Evolutionary conservation across 2,888 invertebrate genomes (phyloP), one percentile per base, ranked within the genome.

Genomic region (Pantelozetes paolii): DNA sequence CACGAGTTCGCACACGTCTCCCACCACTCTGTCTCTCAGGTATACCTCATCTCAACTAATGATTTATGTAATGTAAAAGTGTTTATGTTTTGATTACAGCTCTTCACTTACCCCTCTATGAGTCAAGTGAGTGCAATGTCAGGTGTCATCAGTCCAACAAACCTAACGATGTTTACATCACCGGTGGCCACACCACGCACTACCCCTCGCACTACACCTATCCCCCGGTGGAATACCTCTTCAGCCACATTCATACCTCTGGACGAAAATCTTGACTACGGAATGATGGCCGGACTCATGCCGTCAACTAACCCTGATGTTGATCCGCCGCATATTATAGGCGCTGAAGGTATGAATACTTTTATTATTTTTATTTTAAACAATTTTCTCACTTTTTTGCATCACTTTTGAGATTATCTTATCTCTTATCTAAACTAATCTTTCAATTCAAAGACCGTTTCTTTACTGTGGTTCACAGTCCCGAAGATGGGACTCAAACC

Each of bases 81-180:
- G n/a, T n/a, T 11, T 36, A 5, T 36, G 79, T 73, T 59, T 20
- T 15, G 36, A 15, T 28, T 30, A 57, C 62, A 95, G 95, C 89
- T 96, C 81, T 92, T 95, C 86, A 92, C 91, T 79, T 95, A 95
- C 84, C 90, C 94, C 78, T 89, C 88, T 81, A 88, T 91, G 81
- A 89, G 91, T 81, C 90, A 92, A 81, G 90, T 89, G 79, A 87
- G 88, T 77, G 89, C 90, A 86, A 89, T 91, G 82, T 84, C 85
- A 79, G 92, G 92, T 78, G 90, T 91, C 80, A 91, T 92, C 82
- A 91, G 91, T 82, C 92, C 92, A 79, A 91, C 92, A 80, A 92
- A 91, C 81, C 86, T 92, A 81, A 91, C 90, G 82, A 86, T 92
- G 81, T 90, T 92, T 81, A 84, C 86, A 40, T 90, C 91, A 76